Base-by-base conservation (phyloP, 30 jellyfish, hydroid and myxozoan species). In the Clytia hemisphaerica region DNA sequence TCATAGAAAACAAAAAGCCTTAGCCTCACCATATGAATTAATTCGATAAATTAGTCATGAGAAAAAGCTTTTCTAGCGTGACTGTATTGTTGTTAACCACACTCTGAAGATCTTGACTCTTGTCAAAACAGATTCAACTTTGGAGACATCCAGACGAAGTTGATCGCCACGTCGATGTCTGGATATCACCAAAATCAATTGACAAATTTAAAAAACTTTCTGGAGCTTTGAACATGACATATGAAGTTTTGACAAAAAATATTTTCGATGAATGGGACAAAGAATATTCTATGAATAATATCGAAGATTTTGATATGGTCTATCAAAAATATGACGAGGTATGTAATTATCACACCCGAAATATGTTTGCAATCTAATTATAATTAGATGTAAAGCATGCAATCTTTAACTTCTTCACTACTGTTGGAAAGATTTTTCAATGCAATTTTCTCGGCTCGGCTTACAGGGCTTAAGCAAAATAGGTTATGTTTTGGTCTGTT, bases 91-190 rank as follows among this genome's bases (percentile, higher is more conserved):
- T 21, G 65, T 50, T 21, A 14, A 51, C 66, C 16, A 0, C 31
- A 14, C 10, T 14, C 24, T 24, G 30, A 37, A 71, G 19, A 4
- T 72, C 21, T n/a, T 62, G 33, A 51, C 44, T 32, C 61, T 50
- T 21, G 34, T 7, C 14, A 7, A 55, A 47, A 22, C 64, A 88
- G 97, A 63, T 74, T 47, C 78, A 49, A 47, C 59, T 88, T 31
- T 88, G 97, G 97, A 79, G 89, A 63, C 57, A 79, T 19, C 83
- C 97, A 4, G 93, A 74, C 47, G 44, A 61, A 72, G 79, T 84
- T 18, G 93, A 78, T 6, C 85, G 92, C 25, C 93, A 88, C 51
- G 94, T 63, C 24, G 97, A 88, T 45, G 24, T 88, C 1, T 88
- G 88, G 84, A 83, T 79, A 2, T 25, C 83, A 15, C 47, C 53